phyloP scores from a whole-genome alignment of 2,113 vertebrate species.

The Garra rufa region DNA sequence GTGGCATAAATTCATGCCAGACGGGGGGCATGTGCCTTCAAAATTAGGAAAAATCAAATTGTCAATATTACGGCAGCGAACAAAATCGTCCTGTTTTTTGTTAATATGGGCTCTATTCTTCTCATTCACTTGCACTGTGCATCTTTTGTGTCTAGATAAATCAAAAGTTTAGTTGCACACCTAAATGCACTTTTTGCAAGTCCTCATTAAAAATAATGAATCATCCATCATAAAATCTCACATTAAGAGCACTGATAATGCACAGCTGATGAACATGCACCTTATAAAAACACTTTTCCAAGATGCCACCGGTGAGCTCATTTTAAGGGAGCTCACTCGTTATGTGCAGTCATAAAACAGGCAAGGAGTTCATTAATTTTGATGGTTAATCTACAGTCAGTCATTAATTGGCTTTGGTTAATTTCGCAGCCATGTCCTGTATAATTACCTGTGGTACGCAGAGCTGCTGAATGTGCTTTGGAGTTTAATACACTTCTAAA shows the following conservation, averaged over 20 bases:
- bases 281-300: slow-evolving; percentile 4
- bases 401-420: slow-evolving; percentile 10
- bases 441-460: neutral
- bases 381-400: slow-evolving; percentile 3
- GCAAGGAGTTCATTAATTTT: slow-evolving; percentile 16
- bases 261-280: neutral
- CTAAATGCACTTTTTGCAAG: neutral
- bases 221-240: slow-evolving; percentile 5
- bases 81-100: neutral
- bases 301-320: slow-evolving; percentile 8
- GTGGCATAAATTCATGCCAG: neutral
- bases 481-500: neutral
- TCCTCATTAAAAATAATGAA: neutral
- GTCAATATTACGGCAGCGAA: neutral
- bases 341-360: slow-evolving; percentile 1
- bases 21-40: neutral
- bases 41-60: neutral
- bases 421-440: neutral
- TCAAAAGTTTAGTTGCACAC: neutral
- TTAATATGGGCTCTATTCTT: neutral
- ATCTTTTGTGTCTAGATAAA: neutral
- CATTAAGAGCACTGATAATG: neutral
- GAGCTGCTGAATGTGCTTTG: neutral
- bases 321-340: neutral
- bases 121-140: neutral